Evolutionary conservation across 2,113 vertebrate genomes (phyloP).

Genomic region (Lepisosteus osseus): DNA sequence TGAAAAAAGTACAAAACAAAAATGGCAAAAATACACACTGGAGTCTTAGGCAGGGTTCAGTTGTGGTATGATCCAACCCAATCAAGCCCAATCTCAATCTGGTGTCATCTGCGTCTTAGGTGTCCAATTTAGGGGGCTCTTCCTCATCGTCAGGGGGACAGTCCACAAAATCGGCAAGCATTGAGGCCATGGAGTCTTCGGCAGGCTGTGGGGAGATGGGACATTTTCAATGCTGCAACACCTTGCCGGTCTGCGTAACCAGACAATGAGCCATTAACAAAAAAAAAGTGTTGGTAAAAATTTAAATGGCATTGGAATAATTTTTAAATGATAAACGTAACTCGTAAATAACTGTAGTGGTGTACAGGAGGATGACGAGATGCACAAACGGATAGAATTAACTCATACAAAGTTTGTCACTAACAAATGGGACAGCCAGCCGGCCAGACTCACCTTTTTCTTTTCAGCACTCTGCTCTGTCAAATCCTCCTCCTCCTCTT

Average conservation of each 20-base stretch:
- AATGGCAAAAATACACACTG: neutral
- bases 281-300: too few species aligned
- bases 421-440: neutral
- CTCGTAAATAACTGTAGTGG: too few species aligned
- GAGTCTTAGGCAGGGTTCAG: too few species aligned
- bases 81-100: neutral
- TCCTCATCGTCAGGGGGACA: constrained; percentile 82
- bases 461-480: constrained; percentile 49
- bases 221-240: too few species aligned
- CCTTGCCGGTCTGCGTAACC: too few species aligned
- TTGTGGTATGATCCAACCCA: neutral
- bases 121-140: constrained; percentile 37
- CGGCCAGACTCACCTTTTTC: constrained; percentile 52
- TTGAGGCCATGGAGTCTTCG: constrained; percentile 75
- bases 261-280: too few species aligned
- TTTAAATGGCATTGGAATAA: too few species aligned
- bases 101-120: constrained; percentile 30
- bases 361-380: too few species aligned
- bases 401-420: too few species aligned
- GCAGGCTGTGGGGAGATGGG: constrained; percentile 45
- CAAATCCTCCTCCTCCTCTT: constrained; percentile 32
- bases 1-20: neutral
- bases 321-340: too few species aligned
- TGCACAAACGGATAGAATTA: too few species aligned
- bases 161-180: constrained; percentile 86